Base-by-base conservation (phyloP, 2,888 invertebrate species). In the Drosophila mimica region DNA sequence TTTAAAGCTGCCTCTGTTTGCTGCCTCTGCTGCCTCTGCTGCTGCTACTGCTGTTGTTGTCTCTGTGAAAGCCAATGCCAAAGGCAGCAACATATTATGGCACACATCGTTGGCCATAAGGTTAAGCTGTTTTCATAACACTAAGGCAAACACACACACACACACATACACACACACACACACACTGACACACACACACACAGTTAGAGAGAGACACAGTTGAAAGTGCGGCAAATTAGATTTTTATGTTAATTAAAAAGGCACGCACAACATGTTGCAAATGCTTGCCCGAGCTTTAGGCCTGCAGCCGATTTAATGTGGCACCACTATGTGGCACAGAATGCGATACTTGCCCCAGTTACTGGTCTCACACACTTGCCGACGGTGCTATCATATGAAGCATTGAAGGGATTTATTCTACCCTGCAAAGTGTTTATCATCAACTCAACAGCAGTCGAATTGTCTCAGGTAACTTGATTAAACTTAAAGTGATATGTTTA, bases 211-310 rank as follows among this genome's bases (percentile, higher is more conserved):
- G 40, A 43, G 30, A 57, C 60, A 63, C 49, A 52, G 68, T 78
- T 74, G 58, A 88, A 86, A 84, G 83, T 85, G 86, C 72, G 77
- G 78, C 82, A 89, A 87, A 87, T 87, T 85, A 88, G 86, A 87
- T 87, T 87, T 88, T 85, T 90, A 87, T 87, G 90, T 90, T 87
- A 87, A 87, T 87, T 87, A 87, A 87, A 86, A 86, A 85, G 83
- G 88, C 76, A 83, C 82, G 88, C 83, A 83, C 86, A 85, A 71
- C 78, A 77, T 74, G 79, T 65, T 81, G 70, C 75, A 77, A 77
- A 70, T 74, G 76, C 33, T 46, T 46, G 46, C 52, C n/a, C 36
- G 13, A 28, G 51, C 48, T 52, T 66, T 61, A 48, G 58, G 68
- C 76, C 73, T 76, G 76, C 70, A 70, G 48, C 46, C 57, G 60